Evolutionary conservation across 2,888 invertebrate genomes (phyloP).

Genomic region (Marasmarcha lunaedactyla): DNA sequence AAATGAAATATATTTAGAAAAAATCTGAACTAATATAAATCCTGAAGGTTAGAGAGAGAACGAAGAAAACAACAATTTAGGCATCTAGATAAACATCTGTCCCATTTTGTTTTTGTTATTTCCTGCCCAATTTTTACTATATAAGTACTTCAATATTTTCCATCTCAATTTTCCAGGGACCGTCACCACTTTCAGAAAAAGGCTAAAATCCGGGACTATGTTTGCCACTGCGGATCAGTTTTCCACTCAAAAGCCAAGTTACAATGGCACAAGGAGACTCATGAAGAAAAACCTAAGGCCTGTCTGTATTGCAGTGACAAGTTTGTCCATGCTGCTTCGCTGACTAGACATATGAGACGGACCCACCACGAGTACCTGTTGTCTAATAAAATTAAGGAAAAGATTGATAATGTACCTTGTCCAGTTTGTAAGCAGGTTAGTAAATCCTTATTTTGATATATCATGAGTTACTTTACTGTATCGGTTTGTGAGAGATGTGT

Average conservation of each 20-base stretch:
- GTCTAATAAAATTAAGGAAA: constrained; percentile 72
- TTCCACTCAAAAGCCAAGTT: constrained; percentile 87
- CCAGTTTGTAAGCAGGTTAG: constrained; percentile 76
- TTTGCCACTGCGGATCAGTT: constrained; percentile 84
- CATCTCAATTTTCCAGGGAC: constrained; percentile 69
- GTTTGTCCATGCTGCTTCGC: constrained; percentile 85
- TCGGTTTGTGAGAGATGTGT: too few relatives aligned
- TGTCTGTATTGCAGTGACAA: constrained; percentile 89
- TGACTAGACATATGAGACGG: constrained; percentile 85
- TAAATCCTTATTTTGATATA: too few relatives aligned
- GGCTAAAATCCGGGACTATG: constrained; percentile 75
- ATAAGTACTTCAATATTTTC: too few relatives aligned
- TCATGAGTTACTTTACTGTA: too few relatives aligned
- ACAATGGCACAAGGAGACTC: constrained; percentile 88
- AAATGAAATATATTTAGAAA: too few relatives aligned
- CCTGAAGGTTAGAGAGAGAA: constrained; percentile 79
- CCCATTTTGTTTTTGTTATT: too few relatives aligned
- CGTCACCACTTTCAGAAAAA: constrained; percentile 81
- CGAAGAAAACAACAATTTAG: too few relatives aligned
- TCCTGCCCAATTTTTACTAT: too few relatives aligned
- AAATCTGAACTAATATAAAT: constrained; percentile 77
- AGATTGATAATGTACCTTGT: constrained; percentile 80
- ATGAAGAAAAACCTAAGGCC: constrained; percentile 84
- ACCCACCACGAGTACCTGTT: constrained; percentile 83
- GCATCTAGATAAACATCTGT: too few relatives aligned